These are phyloP conservation scores for Polyommatus icarus DNA, from an alignment of 2,888 invertebrate species.

Conservation along the genomic window DNA sequence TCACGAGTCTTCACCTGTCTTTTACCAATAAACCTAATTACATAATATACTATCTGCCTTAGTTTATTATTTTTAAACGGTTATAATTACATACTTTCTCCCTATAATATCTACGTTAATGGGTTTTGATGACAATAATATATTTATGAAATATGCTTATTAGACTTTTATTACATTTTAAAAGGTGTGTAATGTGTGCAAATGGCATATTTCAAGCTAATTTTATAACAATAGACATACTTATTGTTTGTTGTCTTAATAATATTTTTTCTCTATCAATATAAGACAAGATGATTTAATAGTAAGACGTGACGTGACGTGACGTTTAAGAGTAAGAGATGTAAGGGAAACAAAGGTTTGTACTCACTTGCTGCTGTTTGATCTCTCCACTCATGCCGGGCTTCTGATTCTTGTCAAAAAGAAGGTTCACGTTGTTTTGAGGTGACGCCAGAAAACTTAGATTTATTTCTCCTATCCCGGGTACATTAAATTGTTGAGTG, in stretches of 20 bases:
- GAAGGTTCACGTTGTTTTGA: slow-evolving; percentile 66
- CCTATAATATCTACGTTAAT: not conserved
- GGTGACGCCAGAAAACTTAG: slow-evolving; percentile 68
- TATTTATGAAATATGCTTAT: not conserved
- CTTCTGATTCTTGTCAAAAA: slow-evolving; percentile 70
- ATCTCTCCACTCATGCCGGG: slow-evolving; percentile 65
- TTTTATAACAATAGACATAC: too few relatives aligned
- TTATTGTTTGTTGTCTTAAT: too few relatives aligned
- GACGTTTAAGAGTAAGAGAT: too few relatives aligned
- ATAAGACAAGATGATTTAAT: too few relatives aligned
- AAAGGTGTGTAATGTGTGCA: not conserved
- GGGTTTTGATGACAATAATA: slow-evolving; percentile 5
- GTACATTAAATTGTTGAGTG: slow-evolving; percentile 71
- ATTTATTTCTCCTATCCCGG: slow-evolving; percentile 73
- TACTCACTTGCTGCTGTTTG: slow-evolving; percentile 65
- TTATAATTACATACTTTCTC: slow-evolving; percentile 8
- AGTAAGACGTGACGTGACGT: too few relatives aligned
- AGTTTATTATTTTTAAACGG: not conserved
- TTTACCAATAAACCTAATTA: slow-evolving; percentile 10
- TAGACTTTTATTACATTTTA: not conserved
- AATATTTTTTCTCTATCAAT: too few relatives aligned
- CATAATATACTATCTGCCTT: not conserved
- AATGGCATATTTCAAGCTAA: too few relatives aligned
- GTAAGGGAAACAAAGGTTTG: not conserved
- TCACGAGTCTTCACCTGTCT: not conserved